Percentiles rank a stretch among this genome's conserved stretches.
These are phyloP conservation scores for Seira musarum DNA, from an alignment of 2,888 invertebrate species.

Conservation along the genomic window DNA sequence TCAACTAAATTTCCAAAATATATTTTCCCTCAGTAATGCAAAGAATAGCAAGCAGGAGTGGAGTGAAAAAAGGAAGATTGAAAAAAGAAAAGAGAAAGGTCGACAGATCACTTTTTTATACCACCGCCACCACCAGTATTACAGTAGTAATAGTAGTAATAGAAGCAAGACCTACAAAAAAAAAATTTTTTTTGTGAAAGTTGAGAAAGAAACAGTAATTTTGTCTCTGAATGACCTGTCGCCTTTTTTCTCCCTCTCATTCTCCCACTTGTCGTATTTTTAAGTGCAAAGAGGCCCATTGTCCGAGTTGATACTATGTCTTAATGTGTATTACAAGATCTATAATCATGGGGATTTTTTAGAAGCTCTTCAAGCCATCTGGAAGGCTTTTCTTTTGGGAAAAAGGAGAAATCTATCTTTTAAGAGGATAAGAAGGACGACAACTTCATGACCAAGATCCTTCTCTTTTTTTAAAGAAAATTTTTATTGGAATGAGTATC, in stretches of 20 bases:
- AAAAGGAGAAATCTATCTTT: conserved; percentile 41
- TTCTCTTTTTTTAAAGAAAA: conserved; percentile 13
- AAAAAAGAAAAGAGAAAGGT: conserved; percentile 36
- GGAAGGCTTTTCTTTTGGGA: conserved; percentile 26
- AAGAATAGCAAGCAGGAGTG: conserved; percentile 3
- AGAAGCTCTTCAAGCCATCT: conserved; percentile 51
- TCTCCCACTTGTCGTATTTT: conserved; percentile 44
- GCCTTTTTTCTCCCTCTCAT: conserved; percentile 34
- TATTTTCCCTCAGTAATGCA: conserved; percentile 5
- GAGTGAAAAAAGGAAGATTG: conserved; percentile 33
- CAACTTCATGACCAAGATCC: conserved; percentile 11
- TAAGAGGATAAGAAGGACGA: conserved; percentile 3
- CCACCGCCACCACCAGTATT: no score
- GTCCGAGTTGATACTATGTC: conserved; percentile 55
- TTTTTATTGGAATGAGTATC: conserved; percentile 21
- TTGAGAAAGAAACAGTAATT: conserved; percentile 48
- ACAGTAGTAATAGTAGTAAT: neutral
- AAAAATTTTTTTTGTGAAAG: conserved; percentile 18
- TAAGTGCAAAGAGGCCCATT: conserved; percentile 46
- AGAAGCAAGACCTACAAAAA: conserved; percentile 26
- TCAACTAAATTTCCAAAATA: neutral
- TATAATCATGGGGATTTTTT: conserved; percentile 55
- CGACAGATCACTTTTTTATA: conserved; percentile 50
- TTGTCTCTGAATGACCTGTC: conserved; percentile 59
- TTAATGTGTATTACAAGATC: conserved; percentile 56